phyloP scores from a whole-genome alignment of 2,113 vertebrate genomes.

The Dasyurus viverrinus region DNA sequence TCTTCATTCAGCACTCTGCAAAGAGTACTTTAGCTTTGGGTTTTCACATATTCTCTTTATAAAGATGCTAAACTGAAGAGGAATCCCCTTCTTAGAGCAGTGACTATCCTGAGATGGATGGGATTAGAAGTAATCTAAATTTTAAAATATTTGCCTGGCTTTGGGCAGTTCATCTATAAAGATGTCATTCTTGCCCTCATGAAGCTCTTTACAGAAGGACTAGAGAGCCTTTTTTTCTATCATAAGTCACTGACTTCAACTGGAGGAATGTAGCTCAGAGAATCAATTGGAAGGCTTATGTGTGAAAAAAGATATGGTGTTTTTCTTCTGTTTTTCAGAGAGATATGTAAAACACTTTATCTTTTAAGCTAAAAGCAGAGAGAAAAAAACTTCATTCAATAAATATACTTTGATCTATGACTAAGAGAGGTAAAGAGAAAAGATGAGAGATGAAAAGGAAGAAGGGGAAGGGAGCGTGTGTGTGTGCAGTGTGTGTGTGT shows the following conservation, averaged over 20 bases:
- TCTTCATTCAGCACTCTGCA: not conserved
- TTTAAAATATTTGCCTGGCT: slow-evolving; percentile 19
- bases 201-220: not conserved
- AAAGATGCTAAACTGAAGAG: not conserved
- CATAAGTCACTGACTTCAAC: not conserved
- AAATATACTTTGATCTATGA: no score
- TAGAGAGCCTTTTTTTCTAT: not conserved
- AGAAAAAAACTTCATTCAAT: not conserved
- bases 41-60: not conserved
- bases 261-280: not conserved
- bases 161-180: not conserved
- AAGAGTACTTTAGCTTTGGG: not conserved
- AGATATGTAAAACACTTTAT: not conserved
- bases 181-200: not conserved
- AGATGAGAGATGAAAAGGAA: no score
- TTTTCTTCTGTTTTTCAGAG: not conserved
- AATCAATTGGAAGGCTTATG: not conserved
- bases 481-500: not conserved
- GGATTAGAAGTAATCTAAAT: not conserved
- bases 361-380: not conserved
- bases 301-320: not conserved
- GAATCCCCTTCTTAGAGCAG: slow-evolving; percentile 5
- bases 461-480: no score
- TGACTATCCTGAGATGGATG: not conserved
- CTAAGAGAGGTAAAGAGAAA: no score